phyloP scores from a whole-genome alignment of 2,113 vertebrate species.

The Potamarius usumacintae region DNA sequence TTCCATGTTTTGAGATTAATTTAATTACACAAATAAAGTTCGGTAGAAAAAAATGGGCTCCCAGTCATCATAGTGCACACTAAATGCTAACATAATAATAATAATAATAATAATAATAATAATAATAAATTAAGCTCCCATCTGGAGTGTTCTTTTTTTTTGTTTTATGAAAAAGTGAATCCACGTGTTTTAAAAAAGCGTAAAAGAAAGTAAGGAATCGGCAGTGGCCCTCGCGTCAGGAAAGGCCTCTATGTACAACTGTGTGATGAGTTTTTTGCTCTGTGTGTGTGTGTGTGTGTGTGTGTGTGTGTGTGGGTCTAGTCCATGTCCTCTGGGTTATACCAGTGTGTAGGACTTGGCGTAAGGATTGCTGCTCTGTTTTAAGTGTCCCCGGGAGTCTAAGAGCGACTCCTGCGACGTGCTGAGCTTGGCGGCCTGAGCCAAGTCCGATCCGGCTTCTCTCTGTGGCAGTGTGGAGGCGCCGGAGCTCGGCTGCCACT shows the following conservation, averaged over 20 bases:
- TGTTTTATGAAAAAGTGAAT: slow-evolving; percentile 90
- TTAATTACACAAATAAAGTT: slow-evolving; percentile 56
- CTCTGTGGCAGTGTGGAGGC: slow-evolving; percentile 96
- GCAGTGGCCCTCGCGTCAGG: slow-evolving; percentile 46
- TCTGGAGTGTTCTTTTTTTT: slow-evolving; percentile 64
- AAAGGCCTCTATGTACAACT: slow-evolving; percentile 52
- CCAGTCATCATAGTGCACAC: slow-evolving; percentile 54
- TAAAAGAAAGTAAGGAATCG: slow-evolving; percentile 67
- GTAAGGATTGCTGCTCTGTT: slow-evolving; percentile 97
- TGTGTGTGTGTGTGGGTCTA: slow-evolving; percentile 63
- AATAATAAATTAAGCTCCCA: slow-evolving; percentile 81
- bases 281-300: slow-evolving; percentile 17
- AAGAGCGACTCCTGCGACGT: slow-evolving; percentile 98
- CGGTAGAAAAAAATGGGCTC: slow-evolving; percentile 45
- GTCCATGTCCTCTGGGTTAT: slow-evolving; percentile 81
- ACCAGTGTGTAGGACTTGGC: slow-evolving; percentile 99
- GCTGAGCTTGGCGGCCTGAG: slow-evolving; percentile 97
- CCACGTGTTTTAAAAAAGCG: slow-evolving; percentile 75
- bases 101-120: slow-evolving; percentile 44
- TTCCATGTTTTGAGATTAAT: slow-evolving; percentile 77
- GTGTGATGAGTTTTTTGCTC: slow-evolving; percentile 38
- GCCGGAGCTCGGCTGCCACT: slow-evolving; percentile 88
- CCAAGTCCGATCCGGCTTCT: slow-evolving; percentile 87
- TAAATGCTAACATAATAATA: slow-evolving; percentile 48
- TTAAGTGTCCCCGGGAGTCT: slow-evolving; percentile 97